Evolutionary conservation across 2,888 invertebrate genomes (phyloP).

Genomic region (Lepidonotus clava): DNA sequence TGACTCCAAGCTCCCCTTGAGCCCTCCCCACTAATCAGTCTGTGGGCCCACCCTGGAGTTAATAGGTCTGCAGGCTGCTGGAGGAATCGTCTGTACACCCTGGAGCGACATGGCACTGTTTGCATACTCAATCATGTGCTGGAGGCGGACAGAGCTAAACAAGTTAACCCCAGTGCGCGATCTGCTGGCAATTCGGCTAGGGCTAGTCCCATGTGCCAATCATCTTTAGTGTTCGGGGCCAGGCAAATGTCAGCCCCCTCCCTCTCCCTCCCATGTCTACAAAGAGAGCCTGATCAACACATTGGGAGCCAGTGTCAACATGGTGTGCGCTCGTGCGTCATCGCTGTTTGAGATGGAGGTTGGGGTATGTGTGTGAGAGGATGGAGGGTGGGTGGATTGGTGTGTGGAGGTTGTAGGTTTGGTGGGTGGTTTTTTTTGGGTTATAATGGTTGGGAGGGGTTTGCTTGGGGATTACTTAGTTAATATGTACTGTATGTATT

Average conservation of each 20-base stretch:
- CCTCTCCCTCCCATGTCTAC: no score
- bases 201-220: neutral
- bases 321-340: neutral
- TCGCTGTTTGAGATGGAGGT: neutral
- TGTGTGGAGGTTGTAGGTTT: no score
- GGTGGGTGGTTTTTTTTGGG: no score
- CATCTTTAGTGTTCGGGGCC: neutral
- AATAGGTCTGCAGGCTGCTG: neutral
- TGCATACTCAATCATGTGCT: conserved; percentile 1
- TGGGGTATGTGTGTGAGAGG: neutral
- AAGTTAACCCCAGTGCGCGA: neutral
- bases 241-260: neutral
- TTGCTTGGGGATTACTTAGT: no score
- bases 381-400: no score
- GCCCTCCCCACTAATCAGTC: no score
- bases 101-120: neutral
- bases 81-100: neutral
- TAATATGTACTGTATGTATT: no score
- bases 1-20: no score
- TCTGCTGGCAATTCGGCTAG: neutral
- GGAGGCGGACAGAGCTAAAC: neutral
- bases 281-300: neutral
- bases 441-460: no score
- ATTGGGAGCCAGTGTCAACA: conserved; percentile 1
- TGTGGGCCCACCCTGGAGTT: no score